Evolutionary conservation across 37 sponge, comb jelly and placozoan species (phyloP).

Genomic region (Mnemiopsis leidyi): DNA sequence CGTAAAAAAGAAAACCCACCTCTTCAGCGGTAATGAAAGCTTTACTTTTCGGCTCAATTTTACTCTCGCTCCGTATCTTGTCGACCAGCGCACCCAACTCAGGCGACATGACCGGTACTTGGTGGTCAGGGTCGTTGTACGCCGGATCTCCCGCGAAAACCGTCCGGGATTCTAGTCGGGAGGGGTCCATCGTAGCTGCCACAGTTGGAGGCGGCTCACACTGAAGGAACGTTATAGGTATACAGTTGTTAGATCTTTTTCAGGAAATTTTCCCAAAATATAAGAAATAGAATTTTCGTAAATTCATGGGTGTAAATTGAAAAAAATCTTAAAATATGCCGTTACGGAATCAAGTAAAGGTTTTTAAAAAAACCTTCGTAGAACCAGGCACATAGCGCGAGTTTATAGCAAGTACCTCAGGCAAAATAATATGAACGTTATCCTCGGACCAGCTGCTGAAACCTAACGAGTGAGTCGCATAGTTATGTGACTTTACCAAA

Average conservation of each 20-base stretch:
- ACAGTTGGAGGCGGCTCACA: neutral
- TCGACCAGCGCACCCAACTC: neutral
- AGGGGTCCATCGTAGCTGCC: neutral
- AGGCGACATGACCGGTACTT: neutral
- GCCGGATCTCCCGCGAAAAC: neutral
- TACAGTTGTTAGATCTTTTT: too few relatives aligned
- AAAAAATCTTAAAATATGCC: too few relatives aligned
- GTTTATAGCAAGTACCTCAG: neutral
- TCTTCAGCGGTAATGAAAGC: neutral
- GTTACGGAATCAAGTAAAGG: too few relatives aligned
- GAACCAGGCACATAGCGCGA: too few relatives aligned
- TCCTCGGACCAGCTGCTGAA: neutral
- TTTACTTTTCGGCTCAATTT: neutral
- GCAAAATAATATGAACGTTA: neutral
- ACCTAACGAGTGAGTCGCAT: neutral
- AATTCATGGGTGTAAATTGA: too few relatives aligned
- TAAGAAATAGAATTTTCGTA: too few relatives aligned
- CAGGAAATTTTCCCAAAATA: too few relatives aligned
- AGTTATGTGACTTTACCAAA: neutral
- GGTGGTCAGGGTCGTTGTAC: neutral
- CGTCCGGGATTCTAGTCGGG: neutral
- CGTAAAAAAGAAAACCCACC: conserved; percentile 6
- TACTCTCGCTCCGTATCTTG: neutral
- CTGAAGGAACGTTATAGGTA: neutral
- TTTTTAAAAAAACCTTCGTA: too few relatives aligned